phyloP scores from a whole-genome alignment of 2,888 invertebrate species.

The Myopa tessellatipennis region DNA sequence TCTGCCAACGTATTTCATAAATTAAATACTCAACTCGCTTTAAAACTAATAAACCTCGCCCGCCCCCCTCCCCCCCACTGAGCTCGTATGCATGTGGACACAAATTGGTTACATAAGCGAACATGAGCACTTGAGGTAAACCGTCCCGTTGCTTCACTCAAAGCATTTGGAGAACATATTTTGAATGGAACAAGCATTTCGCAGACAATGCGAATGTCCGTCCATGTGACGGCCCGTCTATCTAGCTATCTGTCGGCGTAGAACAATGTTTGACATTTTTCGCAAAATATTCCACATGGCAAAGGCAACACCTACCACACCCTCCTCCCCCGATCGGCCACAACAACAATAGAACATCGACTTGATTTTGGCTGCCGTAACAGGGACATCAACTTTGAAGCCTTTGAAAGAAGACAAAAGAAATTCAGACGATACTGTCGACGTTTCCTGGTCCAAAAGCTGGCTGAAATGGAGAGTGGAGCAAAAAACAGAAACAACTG shows the following conservation, averaged over 20 bases:
- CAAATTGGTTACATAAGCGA: constrained; percentile 35
- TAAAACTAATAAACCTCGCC: too few relatives aligned
- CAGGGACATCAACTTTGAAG: constrained; percentile 42
- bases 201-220: constrained; percentile 1
- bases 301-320: neutral
- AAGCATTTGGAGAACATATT: neutral
- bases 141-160: neutral
- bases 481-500: constrained; percentile 1
- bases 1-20: neutral
- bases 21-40: too few relatives aligned
- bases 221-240: constrained; percentile 8
- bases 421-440: constrained; percentile 49
- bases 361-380: neutral
- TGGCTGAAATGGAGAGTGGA: constrained; percentile 38
- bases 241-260: constrained; percentile 11
- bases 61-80: neutral
- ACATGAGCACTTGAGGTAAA: constrained; percentile 10
- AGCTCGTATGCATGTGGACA: neutral
- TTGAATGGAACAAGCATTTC: constrained; percentile 21
- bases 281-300: constrained; percentile 27
- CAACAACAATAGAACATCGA: constrained; percentile 9
- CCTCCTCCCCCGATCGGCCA: neutral
- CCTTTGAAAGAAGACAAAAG: constrained; percentile 51
- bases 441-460: constrained; percentile 28
- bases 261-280: constrained; percentile 34